phyloP scores from a whole-genome alignment of 1,140 invertebrate species.

The Arctopsyche grandis region DNA sequence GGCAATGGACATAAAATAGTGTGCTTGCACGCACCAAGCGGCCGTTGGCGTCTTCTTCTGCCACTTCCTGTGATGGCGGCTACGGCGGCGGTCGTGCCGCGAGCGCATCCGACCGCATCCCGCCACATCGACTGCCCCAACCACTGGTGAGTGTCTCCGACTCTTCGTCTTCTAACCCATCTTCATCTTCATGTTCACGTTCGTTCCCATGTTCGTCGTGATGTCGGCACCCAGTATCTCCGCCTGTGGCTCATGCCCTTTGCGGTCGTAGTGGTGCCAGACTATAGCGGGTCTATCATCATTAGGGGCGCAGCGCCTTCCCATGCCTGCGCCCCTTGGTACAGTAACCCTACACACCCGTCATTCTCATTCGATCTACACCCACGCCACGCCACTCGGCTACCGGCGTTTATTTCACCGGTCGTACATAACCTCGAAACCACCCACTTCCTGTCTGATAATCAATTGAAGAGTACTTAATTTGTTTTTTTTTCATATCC shows the following conservation, averaged over 20 bases:
- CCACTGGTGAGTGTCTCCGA: not conserved
- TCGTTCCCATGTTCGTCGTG: not conserved
- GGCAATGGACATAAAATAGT: not conserved
- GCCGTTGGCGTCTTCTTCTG: not conserved
- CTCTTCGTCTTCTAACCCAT: not conserved
- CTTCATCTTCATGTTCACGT: not conserved
- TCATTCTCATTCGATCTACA: not conserved
- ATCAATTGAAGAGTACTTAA: not conserved
- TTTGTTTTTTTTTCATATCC: too few relatives aligned
- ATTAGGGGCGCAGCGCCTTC: slow-evolving; percentile 26
- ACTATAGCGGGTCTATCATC: slow-evolving; percentile 25
- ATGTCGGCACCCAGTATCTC: slow-evolving; percentile 39
- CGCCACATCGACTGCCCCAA: not conserved
- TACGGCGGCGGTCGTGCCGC: not conserved
- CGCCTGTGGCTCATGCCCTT: not conserved
- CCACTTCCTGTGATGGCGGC: slow-evolving; percentile 27
- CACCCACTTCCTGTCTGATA: not conserved
- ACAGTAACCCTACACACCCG: not conserved
- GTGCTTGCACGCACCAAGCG: not conserved
- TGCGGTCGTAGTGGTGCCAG: slow-evolving; percentile 24
- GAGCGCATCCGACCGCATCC: not conserved
- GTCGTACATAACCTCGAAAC: slow-evolving; percentile 16
- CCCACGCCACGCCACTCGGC: not conserved
- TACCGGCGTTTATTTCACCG: not conserved
- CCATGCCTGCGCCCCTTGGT: slow-evolving; percentile 17